Conservation (phyloP, 2,888 invertebrate genomes). For the Hirtodrosophila histrioides region DNA sequence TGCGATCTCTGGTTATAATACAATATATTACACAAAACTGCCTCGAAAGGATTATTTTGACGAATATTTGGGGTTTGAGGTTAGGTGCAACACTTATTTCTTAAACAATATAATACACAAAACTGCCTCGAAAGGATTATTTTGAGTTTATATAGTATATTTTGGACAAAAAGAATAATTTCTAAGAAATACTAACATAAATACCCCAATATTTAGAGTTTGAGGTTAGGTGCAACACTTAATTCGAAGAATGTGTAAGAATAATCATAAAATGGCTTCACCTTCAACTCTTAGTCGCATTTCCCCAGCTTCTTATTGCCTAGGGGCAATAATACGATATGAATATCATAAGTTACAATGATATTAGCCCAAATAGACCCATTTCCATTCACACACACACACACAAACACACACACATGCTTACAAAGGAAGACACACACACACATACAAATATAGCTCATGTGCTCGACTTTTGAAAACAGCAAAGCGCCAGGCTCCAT, state of each 20-base stretch:
- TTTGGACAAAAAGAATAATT: too few relatives aligned
- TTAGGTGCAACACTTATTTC: too few relatives aligned
- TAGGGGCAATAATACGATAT: conserved; percentile 62
- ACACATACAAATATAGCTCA: conserved; percentile 15
- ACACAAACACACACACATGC: conserved; percentile 12
- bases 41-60: too few relatives aligned
- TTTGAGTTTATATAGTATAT: too few relatives aligned
- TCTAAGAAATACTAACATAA: too few relatives aligned
- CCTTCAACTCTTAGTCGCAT: conserved; percentile 6
- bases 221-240: not conserved
- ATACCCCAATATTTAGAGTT: too few relatives aligned
- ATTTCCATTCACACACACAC: conserved; percentile 49
- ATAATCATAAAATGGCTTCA: conserved; percentile 18
- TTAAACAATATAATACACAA: too few relatives aligned
- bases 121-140: too few relatives aligned
- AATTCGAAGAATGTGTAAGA: conserved; percentile 9
- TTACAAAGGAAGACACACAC: conserved; percentile 3
- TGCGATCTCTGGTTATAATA: too few relatives aligned
- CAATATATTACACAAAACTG: too few relatives aligned
- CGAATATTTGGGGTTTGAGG: too few relatives aligned
- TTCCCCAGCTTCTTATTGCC: conserved; percentile 14
- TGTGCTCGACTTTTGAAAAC: conserved; percentile 56
- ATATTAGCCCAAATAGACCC: conserved; percentile 76
- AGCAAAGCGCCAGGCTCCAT: conserved; percentile 66
- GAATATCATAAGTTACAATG: conserved; percentile 74